Evolutionary conservation across 2,888 invertebrate genomes (phyloP).

Genomic region (Periphyllus acericola): DNA sequence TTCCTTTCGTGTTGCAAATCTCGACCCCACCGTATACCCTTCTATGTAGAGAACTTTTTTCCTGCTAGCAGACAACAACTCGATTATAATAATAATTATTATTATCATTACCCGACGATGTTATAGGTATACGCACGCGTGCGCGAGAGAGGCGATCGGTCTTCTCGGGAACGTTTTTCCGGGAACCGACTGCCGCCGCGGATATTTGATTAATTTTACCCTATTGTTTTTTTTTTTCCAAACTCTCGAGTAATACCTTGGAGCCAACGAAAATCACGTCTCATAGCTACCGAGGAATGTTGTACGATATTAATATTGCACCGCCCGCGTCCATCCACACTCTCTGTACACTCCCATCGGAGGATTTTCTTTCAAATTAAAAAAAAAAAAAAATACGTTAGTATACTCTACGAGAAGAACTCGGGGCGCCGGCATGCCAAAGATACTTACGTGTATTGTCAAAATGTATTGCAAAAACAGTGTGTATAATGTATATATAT

Average conservation of each 20-base stretch:
- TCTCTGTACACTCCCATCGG: background rate
- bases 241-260: constrained; percentile 52
- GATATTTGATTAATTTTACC: constrained; percentile 57
- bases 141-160: background rate
- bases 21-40: background rate
- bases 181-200: background rate
- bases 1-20: background rate
- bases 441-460: constrained; percentile 48
- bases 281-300: constrained; percentile 52
- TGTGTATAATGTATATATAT: background rate
- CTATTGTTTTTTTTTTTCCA: constrained; percentile 25
- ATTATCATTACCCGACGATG: constrained; percentile 1
- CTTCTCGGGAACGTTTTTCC: constrained; percentile 22
- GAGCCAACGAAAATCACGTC: constrained; percentile 57
- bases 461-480: constrained; percentile 27
- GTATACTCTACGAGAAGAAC: constrained; percentile 33
- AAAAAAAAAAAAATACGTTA: constrained; percentile 41
- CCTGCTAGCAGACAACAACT: background rate
- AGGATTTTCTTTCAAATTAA: constrained; percentile 60
- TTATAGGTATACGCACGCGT: background rate
- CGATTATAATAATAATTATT: constrained; percentile 28
- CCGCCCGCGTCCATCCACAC: background rate
- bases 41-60: background rate
- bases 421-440: constrained; percentile 40
- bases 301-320: constrained; percentile 40